phyloP scores from a whole-genome alignment of 2,888 invertebrate species.

The Xestoiulus laeticollis region DNA sequence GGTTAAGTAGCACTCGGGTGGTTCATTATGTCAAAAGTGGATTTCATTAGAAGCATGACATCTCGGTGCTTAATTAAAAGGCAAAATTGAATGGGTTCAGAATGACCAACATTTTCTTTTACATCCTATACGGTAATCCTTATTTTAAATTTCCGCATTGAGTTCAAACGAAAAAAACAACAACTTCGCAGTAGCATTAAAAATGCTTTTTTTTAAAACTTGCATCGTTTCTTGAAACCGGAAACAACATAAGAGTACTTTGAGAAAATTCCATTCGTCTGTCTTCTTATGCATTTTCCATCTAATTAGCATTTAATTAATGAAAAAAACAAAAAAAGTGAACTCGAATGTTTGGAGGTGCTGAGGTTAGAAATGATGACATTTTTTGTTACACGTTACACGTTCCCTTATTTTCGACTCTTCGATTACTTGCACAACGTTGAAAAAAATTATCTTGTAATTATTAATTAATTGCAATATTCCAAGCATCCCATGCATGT shows the following conservation, averaged over 20 bases:
- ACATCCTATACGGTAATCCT: neutral
- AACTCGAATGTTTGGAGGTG: no score
- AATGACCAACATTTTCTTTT: neutral
- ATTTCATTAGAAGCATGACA: neutral
- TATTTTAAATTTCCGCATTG: neutral
- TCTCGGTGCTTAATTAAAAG: neutral
- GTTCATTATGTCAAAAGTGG: conserved; percentile 28
- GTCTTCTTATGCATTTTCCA: no score
- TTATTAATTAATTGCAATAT: no score
- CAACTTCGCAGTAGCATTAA: neutral
- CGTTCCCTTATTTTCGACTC: no score
- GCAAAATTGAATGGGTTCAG: neutral
- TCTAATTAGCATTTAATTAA: no score
- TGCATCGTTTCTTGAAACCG: neutral
- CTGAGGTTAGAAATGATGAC: no score
- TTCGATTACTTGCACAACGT: no score
- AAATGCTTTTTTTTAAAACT: neutral
- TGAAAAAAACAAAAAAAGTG: no score
- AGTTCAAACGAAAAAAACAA: neutral
- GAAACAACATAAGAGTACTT: neutral
- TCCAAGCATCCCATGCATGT: no score
- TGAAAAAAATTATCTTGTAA: no score
- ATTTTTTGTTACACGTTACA: no score
- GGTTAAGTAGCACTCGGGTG: conserved; percentile 19
- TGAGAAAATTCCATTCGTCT: no score